Conservation (phyloP, 1,140 invertebrate genomes). For the Zaprionus lachaisei region DNA sequence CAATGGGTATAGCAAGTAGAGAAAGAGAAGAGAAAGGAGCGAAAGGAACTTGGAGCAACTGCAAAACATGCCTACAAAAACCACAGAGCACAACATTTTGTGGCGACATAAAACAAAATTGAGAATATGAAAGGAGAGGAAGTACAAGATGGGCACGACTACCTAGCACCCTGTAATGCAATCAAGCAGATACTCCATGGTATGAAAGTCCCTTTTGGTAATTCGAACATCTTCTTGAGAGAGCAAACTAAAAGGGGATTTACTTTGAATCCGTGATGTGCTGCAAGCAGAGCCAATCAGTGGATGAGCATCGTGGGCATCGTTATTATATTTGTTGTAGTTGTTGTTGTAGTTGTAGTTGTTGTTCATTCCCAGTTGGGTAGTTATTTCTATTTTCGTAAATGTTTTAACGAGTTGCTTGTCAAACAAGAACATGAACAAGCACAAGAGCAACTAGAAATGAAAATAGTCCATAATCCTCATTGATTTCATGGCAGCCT, state of each 20-base stretch:
- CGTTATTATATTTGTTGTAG: neutral
- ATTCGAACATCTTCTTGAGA: neutral
- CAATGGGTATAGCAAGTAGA: constrained; percentile 6
- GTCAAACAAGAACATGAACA: neutral
- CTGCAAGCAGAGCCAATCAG: neutral
- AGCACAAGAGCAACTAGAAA: constrained; percentile 30
- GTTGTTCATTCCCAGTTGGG: neutral
- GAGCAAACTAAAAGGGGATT: neutral
- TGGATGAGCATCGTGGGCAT: neutral
- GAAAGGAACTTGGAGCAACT: constrained; percentile 11
- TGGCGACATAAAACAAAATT: constrained; percentile 43
- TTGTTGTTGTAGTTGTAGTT: constrained; percentile 18
- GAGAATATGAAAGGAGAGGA: neutral
- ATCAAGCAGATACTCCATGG: neutral
- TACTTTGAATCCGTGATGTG: neutral
- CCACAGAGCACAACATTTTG: constrained; percentile 59
- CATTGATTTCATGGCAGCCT: constrained; percentile 59
- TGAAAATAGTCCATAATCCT: constrained; percentile 75
- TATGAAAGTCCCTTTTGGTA: too few species aligned
- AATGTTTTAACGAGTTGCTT: constrained; percentile 43
- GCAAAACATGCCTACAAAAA: constrained; percentile 44
- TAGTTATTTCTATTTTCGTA: constrained; percentile 30
- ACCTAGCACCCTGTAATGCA: neutral
- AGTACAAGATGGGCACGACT: too few species aligned
- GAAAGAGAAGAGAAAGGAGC: too few species aligned